Evolutionary conservation across 2,797 vertebrate genomes (phyloP), one percentile per base, ranked within the genome.

Genomic region (Cephalopachus bancanus): DNA sequence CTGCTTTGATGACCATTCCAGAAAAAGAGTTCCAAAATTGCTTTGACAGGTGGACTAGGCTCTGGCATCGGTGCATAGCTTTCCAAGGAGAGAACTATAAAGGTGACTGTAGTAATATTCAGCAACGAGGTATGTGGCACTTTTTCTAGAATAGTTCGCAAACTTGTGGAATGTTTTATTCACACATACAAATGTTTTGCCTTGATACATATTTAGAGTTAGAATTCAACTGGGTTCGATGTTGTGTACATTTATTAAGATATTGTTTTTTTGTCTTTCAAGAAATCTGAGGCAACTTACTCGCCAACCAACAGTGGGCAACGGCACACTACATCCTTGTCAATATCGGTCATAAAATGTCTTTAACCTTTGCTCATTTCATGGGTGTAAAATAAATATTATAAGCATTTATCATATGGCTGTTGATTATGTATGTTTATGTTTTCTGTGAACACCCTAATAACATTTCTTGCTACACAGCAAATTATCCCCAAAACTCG

Each of bases 201-300:
- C 49, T 33, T 53, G 30, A 64, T 74, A 64, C 28, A 28, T 19
- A 78, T 55, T 76, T 49, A 55, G 28, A 62, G 51, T 84, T 53
- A 75, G 16, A 89, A 83, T 89, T 71, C 83, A 74, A 64, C 78
- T 79, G 69, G 26, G 67, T 84, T 94, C 92, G 69, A 91, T 76
- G 24, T 51, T 49, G 74, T 7, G 20, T 55, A 19, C 7, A 79
- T 74, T 94, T 95, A 79, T 74, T 64, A 91, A 91, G 53, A 78
- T 14, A 59, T 0, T 67, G 10, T 7, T 89, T 5, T 74, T 92
- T 30, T 57, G 37, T 71, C 78, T 83, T 96, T 84, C 60, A 51
- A 86, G 85, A 95, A 93, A 69, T 84, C 15, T 60, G 37, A 80
- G 80, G 62, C 65, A 62, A 86, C 19, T 65, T 55, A 69, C 49